Base-by-base conservation (phyloP, 2,888 invertebrate genomes). In the Meiosimyza decipiens region DNA sequence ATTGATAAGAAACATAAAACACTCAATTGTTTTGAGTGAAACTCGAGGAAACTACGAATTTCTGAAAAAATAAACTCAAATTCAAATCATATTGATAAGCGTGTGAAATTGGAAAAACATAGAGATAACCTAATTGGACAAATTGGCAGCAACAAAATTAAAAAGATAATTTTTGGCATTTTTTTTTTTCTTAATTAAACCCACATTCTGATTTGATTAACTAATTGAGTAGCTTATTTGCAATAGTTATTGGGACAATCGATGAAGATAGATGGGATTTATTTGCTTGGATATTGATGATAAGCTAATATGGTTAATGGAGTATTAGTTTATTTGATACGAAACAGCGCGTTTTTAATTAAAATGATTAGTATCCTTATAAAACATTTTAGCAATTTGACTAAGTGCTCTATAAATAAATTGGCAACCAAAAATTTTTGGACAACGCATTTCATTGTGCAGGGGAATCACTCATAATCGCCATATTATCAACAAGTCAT, bases 101-200 rank as follows among this genome's bases (percentile, higher is more conserved):
- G 1, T 28, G 28, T 28, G 57, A 28, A 57, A 13, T 18, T 28
- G 57, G 6, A 28, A 28, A 28, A 28, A 22, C 28, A 28, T 18
- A 57, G 57, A 57, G 16, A 57, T 28, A 57, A 22, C 22, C 57
- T 57, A 12, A 57, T 28, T 57, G 22, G 57, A 15, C 57, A 57
- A 57, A 22, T 57, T 28, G 57, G 22, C 15, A 57, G 22, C 57
- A 15, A 28, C 13, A 28, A 11, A 57, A 28, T 57, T 9, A 9
- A 57, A 28, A 57, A 28, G 22, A 57, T 15, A 57, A 28, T 57
- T 22, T 13, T 57, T 28, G 28, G 13, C 12, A 57, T 28, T 28
- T 57, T 28, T 40, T 40, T 40, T 40, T 40, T 40, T 40, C 40
- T 28, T 57, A 57, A 57, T 57, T 57, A 57, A 57, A 28, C 15